Base-by-base conservation (phyloP, 2,888 invertebrate genomes). In the Hypsopygia costalis region DNA sequence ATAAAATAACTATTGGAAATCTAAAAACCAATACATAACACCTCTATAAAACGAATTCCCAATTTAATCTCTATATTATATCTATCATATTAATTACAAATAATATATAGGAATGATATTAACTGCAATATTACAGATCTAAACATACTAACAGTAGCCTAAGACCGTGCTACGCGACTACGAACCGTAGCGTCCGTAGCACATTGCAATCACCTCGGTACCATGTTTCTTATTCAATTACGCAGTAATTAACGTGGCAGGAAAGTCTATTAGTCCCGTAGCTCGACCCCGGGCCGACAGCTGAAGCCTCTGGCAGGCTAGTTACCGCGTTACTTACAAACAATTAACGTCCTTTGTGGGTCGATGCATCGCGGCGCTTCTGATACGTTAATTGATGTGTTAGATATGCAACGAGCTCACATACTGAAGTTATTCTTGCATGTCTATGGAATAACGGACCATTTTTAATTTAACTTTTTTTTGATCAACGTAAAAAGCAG, bases 251-350 rank as follows among this genome's bases (percentile, higher is more conserved):
- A 63, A 48, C 55, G 47, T 52, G 40, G 49, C 44, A 40, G 27
- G 39, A 40, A 45, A 44, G 52, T 52, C 49, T 55, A 61, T 63
- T 63, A 61, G 43, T 48, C 34, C 47, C 44, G 43, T 45, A 4
- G 52, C 51, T 28, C 20, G 33, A 39, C 28, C 47, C 46, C 45
- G 54, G 63, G 53, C 41, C 43, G 49, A 40, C 46, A 39, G 28
- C 46, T 62, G 79, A 72, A 69, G 60, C 67, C 55, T 40, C 5
- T 25, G 25, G 25, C 25, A 7, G 5, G 49, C 60, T 58, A 59
- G 64, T 85, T 85, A 81, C 61, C 77, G 63, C 65, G 69, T 83
- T 81, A 78, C 73, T 81, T 63, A 74, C 81, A 67, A 71, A 70
- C 81, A 77, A 83, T 85, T 85, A 77, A 47, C 35, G 12, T 9